Evolutionary conservation across 2,888 invertebrate genomes (phyloP).

Genomic region (Parnassius orleans): DNA sequence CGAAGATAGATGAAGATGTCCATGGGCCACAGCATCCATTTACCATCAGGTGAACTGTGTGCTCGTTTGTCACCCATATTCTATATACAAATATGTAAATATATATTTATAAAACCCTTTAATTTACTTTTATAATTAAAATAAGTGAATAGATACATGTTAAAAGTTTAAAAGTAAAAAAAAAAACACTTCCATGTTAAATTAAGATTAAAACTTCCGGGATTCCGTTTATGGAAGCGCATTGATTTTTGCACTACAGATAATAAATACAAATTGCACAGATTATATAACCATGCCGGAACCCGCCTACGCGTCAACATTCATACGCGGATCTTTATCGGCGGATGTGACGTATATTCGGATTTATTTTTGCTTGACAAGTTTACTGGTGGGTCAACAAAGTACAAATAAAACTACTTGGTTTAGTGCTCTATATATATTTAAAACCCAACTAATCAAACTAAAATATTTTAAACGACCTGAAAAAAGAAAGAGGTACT

Average conservation of each 20-base stretch:
- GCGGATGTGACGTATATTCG: constrained; percentile 19
- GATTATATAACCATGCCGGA: constrained; percentile 23
- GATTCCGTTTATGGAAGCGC: constrained; percentile 10
- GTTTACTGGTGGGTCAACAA: constrained; percentile 7
- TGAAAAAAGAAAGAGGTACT: no score
- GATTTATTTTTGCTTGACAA: constrained; percentile 16
- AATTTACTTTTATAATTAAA: no score
- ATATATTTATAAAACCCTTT: no score
- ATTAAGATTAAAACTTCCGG: constrained; percentile 13
- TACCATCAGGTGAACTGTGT: no score
- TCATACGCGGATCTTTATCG: constrained; percentile 11
- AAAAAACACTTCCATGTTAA: not conserved
- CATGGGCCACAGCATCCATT: no score
- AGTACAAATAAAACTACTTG: not conserved
- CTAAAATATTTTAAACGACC: no score
- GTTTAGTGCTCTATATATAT: no score
- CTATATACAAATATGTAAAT: no score
- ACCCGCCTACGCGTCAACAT: constrained; percentile 11
- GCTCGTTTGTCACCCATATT: no score
- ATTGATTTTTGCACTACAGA: constrained; percentile 20
- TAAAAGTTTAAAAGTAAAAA: not conserved
- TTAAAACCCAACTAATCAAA: no score
- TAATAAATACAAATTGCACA: constrained; percentile 22
- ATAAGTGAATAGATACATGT: no score
- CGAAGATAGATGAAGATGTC: no score